phyloP scores from a whole-genome alignment of 2,113 vertebrate species.

The Thinocorus orbignyianus region DNA sequence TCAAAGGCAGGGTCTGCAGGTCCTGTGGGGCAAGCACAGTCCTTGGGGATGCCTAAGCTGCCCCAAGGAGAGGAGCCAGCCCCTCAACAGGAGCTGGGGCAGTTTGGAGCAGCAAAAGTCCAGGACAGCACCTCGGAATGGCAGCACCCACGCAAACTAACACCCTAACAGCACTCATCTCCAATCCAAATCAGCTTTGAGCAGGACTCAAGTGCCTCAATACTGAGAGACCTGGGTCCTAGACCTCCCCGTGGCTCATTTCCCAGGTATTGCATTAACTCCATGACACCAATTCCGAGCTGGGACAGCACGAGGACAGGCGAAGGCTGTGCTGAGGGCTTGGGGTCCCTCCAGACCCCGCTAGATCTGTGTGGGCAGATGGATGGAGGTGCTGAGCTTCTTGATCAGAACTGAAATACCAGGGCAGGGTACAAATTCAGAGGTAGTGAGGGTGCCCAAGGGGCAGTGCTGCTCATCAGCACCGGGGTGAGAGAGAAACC shows the following conservation, averaged over 20 bases:
- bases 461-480: neutral
- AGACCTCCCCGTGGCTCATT: neutral
- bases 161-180: no score
- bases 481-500: neutral
- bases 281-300: fast-evolving
- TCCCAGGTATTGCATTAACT: neutral
- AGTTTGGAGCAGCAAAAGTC: neutral
- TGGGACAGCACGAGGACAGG: neutral
- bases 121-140: neutral
- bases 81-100: neutral
- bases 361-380: neutral
- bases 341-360: neutral
- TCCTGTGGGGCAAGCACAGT: neutral
- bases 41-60: neutral
- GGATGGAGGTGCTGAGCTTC: neutral
- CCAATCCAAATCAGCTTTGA: neutral
- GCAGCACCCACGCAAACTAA: fast-evolving
- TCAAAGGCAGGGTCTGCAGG: neutral
- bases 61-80: neutral
- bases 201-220: neutral
- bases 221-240: no score
- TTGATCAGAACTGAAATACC: fast-evolving
- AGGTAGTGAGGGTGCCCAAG: neutral
- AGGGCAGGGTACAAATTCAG: neutral
- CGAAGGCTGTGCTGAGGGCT: neutral